Evolutionary conservation across 2,797 vertebrate species (phyloP).

Genomic region (Catostomus latipinnis): DNA sequence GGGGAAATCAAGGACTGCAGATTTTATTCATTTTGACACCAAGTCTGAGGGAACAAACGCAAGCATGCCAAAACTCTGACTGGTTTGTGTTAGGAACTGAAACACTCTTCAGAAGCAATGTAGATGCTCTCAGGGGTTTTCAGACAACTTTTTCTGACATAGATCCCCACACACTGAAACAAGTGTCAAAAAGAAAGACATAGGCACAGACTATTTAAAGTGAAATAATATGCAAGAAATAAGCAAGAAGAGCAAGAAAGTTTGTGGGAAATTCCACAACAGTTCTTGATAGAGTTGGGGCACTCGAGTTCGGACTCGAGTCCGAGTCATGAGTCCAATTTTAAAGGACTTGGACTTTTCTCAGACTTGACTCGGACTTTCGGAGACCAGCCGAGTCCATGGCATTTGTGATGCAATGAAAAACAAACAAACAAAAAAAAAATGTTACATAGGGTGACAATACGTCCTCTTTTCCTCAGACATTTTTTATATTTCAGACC

Average conservation of each 20-base stretch:
- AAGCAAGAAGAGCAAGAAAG: background rate
- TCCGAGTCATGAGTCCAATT: too few relatives aligned
- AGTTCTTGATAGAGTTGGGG: too few relatives aligned
- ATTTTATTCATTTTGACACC: conserved; percentile 6
- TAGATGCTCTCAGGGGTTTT: conserved; percentile 17
- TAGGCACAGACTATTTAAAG: conserved; percentile 1
- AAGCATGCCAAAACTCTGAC: conserved; percentile 16
- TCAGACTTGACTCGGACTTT: too few relatives aligned
- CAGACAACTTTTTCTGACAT: background rate
- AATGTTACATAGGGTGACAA: too few relatives aligned
- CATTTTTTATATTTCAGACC: too few relatives aligned
- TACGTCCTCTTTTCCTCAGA: too few relatives aligned
- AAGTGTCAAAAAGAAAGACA: conserved; percentile 4
- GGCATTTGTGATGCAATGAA: too few relatives aligned
- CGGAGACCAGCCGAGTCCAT: too few relatives aligned
- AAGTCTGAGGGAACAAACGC: background rate
- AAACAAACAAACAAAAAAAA: too few relatives aligned
- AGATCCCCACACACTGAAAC: background rate
- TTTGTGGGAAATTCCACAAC: conserved; percentile 4
- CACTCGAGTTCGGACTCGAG: too few relatives aligned
- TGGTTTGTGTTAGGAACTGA: conserved; percentile 27
- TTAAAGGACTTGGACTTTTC: too few relatives aligned
- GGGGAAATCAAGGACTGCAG: background rate
- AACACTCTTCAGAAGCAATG: conserved; percentile 15
- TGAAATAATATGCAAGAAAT: background rate